Evolutionary conservation across 1,140 invertebrate genomes (phyloP).

Genomic region (Drosophila cardini): DNA sequence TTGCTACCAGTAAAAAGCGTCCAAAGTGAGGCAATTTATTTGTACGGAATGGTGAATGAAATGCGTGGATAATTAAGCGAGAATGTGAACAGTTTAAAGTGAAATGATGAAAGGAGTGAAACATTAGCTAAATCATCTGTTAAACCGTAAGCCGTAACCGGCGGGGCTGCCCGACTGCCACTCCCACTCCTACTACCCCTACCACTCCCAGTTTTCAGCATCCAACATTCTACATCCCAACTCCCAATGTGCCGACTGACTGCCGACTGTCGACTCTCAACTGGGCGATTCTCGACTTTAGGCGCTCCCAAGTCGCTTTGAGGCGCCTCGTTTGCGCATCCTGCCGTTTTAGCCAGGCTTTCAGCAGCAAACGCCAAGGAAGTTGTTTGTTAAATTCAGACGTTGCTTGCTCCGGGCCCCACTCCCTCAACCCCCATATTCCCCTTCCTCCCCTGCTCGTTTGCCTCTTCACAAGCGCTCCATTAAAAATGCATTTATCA

Average conservation of each 20-base stretch:
- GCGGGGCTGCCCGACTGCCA: not conserved
- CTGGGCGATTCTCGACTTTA: slow-evolving; percentile 15
- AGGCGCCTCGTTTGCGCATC: slow-evolving; percentile 58
- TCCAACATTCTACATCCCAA: no score
- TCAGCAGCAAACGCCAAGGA: slow-evolving; percentile 52
- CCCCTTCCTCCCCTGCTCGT: not conserved
- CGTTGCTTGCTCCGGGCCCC: slow-evolving; percentile 26
- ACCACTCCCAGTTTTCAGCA: not conserved
- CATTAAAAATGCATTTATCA: slow-evolving; percentile 82
- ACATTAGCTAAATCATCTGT: slow-evolving; percentile 72
- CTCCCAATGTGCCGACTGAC: not conserved
- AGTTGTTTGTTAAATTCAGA: slow-evolving; percentile 63
- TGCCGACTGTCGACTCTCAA: slow-evolving; percentile 3
- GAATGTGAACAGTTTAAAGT: slow-evolving; percentile 49
- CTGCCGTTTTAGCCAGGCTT: slow-evolving; percentile 49
- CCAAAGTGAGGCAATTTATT: slow-evolving; percentile 59
- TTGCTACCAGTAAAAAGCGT: slow-evolving; percentile 25
- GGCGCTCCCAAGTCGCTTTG: slow-evolving; percentile 34
- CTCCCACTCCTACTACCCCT: not conserved
- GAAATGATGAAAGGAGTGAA: slow-evolving; percentile 53
- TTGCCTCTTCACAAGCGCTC: slow-evolving; percentile 50
- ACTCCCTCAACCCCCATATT: not conserved
- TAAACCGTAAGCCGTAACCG: slow-evolving; percentile 39
- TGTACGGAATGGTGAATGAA: slow-evolving; percentile 3
- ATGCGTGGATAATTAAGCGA: slow-evolving; percentile 65